Evolutionary conservation across 2,797 vertebrate genomes (phyloP).

Genomic region (Pelodytes ibericus): DNA sequence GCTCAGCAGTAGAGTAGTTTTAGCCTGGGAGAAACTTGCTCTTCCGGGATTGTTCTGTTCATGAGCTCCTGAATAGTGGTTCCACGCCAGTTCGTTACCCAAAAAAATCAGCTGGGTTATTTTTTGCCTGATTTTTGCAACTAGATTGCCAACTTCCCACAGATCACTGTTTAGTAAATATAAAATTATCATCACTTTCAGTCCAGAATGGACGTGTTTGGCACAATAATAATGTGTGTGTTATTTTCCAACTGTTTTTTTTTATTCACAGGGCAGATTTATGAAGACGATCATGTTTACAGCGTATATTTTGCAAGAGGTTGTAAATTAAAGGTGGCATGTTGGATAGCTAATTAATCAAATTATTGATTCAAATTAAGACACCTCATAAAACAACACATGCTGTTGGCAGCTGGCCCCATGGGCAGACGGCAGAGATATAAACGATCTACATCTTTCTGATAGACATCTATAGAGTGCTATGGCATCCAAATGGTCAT

Average conservation of each 20-base stretch:
- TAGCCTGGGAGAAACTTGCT: no score
- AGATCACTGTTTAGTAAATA: no score
- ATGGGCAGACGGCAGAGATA: slow-evolving; percentile 2
- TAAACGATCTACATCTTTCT: neutral
- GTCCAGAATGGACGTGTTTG: neutral
- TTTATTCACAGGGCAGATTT: neutral
- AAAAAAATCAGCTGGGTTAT: no score
- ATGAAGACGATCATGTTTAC: neutral
- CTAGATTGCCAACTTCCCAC: no score
- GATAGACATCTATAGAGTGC: neutral
- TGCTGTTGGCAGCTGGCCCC: slow-evolving; percentile 12
- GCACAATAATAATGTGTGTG: neutral
- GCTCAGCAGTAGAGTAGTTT: no score
- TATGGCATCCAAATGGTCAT: neutral
- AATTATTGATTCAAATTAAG: slow-evolving; percentile 27
- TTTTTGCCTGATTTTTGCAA: no score
- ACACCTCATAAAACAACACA: neutral
- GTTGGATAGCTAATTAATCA: slow-evolving; percentile 27
- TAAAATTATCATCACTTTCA: neutral
- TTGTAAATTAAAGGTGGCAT: slow-evolving; percentile 9
- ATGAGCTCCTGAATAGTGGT: no score
- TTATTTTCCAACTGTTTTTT: neutral
- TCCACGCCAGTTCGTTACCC: no score
- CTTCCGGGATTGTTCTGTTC: no score
- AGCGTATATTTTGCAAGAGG: neutral